Evolutionary conservation across 2,797 vertebrate species (phyloP).

Genomic region (Myotis daubentonii): DNA sequence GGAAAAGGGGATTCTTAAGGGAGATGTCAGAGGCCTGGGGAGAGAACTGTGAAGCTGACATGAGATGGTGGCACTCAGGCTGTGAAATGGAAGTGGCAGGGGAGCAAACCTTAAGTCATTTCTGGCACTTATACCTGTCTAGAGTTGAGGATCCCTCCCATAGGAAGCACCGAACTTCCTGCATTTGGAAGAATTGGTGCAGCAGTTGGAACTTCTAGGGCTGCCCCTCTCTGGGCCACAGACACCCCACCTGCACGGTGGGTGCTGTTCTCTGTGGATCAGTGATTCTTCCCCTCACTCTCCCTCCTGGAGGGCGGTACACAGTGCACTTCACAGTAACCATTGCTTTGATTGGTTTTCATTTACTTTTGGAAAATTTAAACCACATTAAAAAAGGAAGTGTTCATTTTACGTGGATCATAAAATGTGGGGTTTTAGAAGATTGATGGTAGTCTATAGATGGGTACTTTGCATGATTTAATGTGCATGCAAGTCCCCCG

Average conservation of each 20-base stretch:
- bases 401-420: neutral
- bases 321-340: neutral
- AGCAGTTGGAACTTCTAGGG: neutral
- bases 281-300: neutral
- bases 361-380: neutral
- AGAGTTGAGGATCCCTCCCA: neutral
- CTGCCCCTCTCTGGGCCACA: neutral
- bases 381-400: neutral
- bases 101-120: neutral
- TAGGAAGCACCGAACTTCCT: neutral
- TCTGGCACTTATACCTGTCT: neutral
- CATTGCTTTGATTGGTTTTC: neutral
- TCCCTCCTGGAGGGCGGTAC: neutral
- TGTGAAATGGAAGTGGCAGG: neutral
- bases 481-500: no score
- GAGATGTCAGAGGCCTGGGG: neutral
- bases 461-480: neutral
- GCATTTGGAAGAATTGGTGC: neutral
- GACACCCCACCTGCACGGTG: rapidly evolving
- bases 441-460: neutral
- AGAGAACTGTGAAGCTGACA: neutral
- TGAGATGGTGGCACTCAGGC: neutral
- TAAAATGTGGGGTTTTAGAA: neutral
- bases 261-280: neutral
- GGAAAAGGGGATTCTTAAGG: neutral